phyloP scores from a whole-genome alignment of 2,113 vertebrate species.

The Neodontobutis hainanensis region DNA sequence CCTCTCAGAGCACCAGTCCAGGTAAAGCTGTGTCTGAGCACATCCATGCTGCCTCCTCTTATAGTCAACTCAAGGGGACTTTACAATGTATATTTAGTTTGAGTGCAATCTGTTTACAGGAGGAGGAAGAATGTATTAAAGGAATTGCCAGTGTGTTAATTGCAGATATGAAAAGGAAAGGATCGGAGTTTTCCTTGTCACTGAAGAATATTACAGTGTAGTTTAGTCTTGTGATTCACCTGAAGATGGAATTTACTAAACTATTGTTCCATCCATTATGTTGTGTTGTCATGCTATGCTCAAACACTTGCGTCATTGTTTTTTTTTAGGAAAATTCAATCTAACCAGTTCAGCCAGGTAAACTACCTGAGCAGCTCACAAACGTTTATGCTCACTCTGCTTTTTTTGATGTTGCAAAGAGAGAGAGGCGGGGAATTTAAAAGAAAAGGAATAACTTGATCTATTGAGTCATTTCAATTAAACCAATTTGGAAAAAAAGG shows the following conservation, averaged over 20 bases:
- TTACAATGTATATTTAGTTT: no score
- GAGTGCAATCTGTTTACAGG: no score
- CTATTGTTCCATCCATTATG: no score
- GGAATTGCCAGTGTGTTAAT: constrained; percentile 25
- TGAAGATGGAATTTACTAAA: no score
- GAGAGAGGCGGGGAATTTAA: constrained; percentile 2
- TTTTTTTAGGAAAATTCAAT: no score
- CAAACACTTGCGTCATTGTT: no score
- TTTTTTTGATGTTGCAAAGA: constrained; percentile 8
- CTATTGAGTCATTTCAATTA: no score
- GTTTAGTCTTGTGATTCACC: neutral
- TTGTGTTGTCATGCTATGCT: no score
- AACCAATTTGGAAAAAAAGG: neutral
- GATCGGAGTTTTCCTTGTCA: constrained; percentile 10
- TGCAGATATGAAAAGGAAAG: constrained; percentile 12
- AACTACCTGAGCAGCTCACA: constrained; percentile 35
- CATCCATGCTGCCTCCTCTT: constrained; percentile 66
- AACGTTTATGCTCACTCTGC: neutral
- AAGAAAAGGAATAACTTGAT: constrained; percentile 8
- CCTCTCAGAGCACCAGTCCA: constrained; percentile 42
- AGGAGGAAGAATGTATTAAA: constrained; percentile 58
- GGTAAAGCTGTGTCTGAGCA: constrained; percentile 42
- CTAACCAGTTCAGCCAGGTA: no score
- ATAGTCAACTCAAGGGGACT: constrained; percentile 66
- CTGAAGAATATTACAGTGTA: neutral